phyloP scores from a whole-genome alignment of 2,113 vertebrate genomes.

The Clarias magur region DNA sequence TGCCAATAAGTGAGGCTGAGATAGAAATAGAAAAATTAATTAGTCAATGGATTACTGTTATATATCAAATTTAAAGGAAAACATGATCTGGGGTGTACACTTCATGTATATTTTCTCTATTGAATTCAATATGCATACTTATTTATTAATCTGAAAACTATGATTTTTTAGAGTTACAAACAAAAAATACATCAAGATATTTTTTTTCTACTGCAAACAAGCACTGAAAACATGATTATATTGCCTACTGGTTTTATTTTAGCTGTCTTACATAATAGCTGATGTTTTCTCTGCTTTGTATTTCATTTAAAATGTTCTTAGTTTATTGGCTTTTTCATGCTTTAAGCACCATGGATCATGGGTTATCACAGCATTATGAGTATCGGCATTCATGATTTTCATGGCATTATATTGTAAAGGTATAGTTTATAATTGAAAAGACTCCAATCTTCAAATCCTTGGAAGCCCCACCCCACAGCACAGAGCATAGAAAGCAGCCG shows the following conservation, averaged over 20 bases:
- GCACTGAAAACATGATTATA: not conserved
- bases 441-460: not conserved
- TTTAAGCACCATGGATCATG: not conserved
- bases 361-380: not conserved
- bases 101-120: not conserved
- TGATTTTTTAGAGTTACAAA: not conserved
- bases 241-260: not conserved
- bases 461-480: too few relatives aligned
- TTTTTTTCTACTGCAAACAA: not conserved
- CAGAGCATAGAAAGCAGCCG: too few relatives aligned
- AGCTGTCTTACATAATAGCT: not conserved
- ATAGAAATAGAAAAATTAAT: not conserved
- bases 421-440: not conserved
- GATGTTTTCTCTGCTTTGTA: not conserved
- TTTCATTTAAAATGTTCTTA: not conserved
- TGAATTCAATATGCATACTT: not conserved
- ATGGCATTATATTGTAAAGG: not conserved
- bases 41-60: not conserved
- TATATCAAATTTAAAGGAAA: not conserved
- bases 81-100: not conserved
- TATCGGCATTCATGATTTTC: not conserved
- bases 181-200: not conserved
- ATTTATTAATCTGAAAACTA: not conserved
- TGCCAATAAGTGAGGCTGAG: not conserved
- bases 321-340: not conserved